Evolutionary conservation across 2,888 invertebrate genomes (phyloP), one percentile per base, ranked within the genome.

Genomic region (Xestia rhomboidea): DNA sequence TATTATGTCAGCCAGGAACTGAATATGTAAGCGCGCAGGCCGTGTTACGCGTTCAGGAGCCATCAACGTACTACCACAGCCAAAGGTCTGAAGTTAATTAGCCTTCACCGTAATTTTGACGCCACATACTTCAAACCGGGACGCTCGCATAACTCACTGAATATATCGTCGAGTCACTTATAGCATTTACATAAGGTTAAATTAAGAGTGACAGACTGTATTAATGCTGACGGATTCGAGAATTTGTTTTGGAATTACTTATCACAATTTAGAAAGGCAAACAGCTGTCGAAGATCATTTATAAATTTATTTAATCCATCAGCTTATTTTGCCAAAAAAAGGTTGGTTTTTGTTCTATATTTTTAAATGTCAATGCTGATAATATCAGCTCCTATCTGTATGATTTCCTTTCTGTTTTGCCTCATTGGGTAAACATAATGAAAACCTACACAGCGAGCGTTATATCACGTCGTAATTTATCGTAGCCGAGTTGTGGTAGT

Each of bases 11-110:
- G 69, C 46, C n/a, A 83, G 69, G 72, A 79, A 78, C 72, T 75
- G 71, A 86, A 84, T 84, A 86, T 83, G 67, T 86, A 62, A 84
- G 69, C 72, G 68, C 13, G 60, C 77, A 74, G 77, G 83, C 74
- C 63, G 51, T 68, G 75, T 84, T 68, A 78, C 86, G 44, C 81
- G 77, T 87, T 87, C 84, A 69, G 72, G 68, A 77, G 84, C 75
- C 71, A 85, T 87, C 77, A 84, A 87, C 73, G 77, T 62, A 74
- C 49, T 73, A 84, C 81, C 84, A 74, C 79, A 81, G 49, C 73
- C 77, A 82, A 79, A 87, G 86, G 81, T 74, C 78, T 87, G 77
- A 67, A 78, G 82, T 85, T 88, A 88, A 88, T 88, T 88, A 87
- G 87, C 76, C 79, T 77, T 79, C 71, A 76, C 76, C 81, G 82